A percentile compares a stretch with the other conserved stretches of the same genome.
Evolutionary conservation across 2,888 invertebrate genomes (phyloP).

Genomic region (Drosophila mimica): DNA sequence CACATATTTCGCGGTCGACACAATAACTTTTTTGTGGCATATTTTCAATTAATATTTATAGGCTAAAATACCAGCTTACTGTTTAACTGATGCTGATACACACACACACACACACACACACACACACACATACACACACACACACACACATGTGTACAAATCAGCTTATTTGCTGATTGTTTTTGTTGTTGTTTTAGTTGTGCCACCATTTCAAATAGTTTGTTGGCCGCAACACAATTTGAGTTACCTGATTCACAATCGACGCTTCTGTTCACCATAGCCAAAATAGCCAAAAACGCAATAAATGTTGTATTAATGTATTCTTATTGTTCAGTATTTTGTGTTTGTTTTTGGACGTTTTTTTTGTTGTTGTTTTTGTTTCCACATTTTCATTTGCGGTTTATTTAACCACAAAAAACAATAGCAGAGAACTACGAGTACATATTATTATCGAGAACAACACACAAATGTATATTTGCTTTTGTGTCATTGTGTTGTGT

Average conservation of each 20-base stretch:
- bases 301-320: conserved; percentile 8
- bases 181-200: not conserved
- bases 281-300: conserved; percentile 1
- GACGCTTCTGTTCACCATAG: not conserved
- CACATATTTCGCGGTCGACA: conserved; percentile 2
- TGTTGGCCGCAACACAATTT: not conserved
- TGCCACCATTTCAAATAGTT: not conserved
- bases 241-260: not conserved
- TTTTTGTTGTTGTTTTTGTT: not conserved
- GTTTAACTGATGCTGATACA: conserved; percentile 6
- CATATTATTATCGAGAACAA: conserved; percentile 36
- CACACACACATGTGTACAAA: not conserved
- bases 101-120: not conserved
- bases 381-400: conserved; percentile 22
- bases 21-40: conserved; percentile 2
- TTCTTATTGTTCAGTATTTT: not conserved
- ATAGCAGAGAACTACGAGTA: conserved; percentile 12
- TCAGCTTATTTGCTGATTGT: not conserved
- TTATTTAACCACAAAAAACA: conserved; percentile 33
- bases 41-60: conserved; percentile 26
- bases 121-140: not conserved
- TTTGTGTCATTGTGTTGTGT: not conserved
- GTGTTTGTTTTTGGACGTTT: not conserved
- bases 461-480: conserved; percentile 25
- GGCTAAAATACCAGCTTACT: not conserved